phyloP scores from a whole-genome alignment of 2,888 invertebrate species.

The Eupithecia exiguata region DNA sequence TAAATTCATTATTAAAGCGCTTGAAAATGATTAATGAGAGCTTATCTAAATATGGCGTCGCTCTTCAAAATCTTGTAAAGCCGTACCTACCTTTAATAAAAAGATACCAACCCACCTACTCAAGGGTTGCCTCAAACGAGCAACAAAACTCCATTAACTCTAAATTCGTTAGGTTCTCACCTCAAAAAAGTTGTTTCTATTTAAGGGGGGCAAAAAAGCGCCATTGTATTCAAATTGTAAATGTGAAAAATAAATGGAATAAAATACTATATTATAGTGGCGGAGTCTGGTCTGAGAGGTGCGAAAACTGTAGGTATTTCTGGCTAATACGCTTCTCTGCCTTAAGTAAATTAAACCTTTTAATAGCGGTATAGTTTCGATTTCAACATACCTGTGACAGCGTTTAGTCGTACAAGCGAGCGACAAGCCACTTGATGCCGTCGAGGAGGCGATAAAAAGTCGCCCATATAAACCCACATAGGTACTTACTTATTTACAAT shows the following conservation, averaged over 20 bases:
- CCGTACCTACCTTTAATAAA: conserved; percentile 10
- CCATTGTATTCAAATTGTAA: background rate
- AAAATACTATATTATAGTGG: too few relatives aligned
- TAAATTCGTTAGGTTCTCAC: background rate
- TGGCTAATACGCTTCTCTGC: too few relatives aligned
- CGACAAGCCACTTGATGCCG: background rate
- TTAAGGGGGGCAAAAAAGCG: too few relatives aligned
- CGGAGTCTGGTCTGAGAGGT: too few relatives aligned
- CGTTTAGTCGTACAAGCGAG: background rate
- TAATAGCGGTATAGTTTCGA: too few relatives aligned
- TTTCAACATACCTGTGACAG: background rate
- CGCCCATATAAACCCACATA: background rate
- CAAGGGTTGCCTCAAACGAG: conserved; percentile 6
- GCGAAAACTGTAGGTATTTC: too few relatives aligned
- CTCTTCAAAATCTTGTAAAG: conserved; percentile 46
- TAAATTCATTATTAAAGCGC: conserved; percentile 13
- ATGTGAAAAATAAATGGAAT: too few relatives aligned
- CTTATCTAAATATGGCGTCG: conserved; percentile 27
- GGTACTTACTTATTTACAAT: conserved; percentile 56
- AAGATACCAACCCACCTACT: conserved; percentile 1
- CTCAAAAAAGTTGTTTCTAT: background rate
- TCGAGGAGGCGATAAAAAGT: background rate
- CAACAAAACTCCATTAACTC: background rate
- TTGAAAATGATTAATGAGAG: conserved; percentile 19
- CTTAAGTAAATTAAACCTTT: too few relatives aligned